These are phyloP conservation scores for Zoanthus solanderi DNA, from an alignment of 92 coral and sea anemone species.

Conservation along the genomic window DNA sequence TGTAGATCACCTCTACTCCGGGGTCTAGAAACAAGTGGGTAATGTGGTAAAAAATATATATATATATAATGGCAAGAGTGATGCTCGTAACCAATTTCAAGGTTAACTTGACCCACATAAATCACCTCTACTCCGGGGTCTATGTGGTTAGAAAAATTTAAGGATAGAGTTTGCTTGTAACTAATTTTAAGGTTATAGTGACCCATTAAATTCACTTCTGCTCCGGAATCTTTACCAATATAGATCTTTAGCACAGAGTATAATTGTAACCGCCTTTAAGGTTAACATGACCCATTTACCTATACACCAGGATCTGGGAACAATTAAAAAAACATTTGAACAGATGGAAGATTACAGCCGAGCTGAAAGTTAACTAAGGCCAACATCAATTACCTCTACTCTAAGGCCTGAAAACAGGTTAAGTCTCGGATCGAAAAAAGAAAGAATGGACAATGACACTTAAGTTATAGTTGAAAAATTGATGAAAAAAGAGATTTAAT, in stretches of 20 bases:
- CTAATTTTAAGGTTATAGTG: conserved; percentile 7
- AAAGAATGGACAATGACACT: no score
- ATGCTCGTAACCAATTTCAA: no score
- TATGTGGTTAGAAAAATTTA: not conserved
- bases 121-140: conserved; percentile 95
- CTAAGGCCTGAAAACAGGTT: not conserved
- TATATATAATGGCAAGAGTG: no score
- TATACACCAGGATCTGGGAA: not conserved
- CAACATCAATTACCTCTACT: not conserved
- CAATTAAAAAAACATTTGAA: not conserved
- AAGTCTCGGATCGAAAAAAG: no score
- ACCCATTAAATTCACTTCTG: conserved; percentile 88
- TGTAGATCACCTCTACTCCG: conserved; percentile 91
- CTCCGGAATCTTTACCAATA: conserved; percentile 78
- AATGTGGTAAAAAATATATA: no score
- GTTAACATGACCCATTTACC: conserved; percentile 53
- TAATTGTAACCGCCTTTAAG: no score
- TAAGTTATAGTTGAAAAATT: no score
- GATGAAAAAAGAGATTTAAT: no score
- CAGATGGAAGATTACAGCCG: not conserved
- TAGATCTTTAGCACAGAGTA: no score
- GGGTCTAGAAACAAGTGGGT: conserved; percentile 64
- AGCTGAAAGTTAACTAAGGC: not conserved
- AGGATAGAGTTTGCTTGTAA: no score
- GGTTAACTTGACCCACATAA: conserved; percentile 70